phyloP scores from a whole-genome alignment of 2,797 vertebrate genomes.

The Ataeniobius toweri region DNA sequence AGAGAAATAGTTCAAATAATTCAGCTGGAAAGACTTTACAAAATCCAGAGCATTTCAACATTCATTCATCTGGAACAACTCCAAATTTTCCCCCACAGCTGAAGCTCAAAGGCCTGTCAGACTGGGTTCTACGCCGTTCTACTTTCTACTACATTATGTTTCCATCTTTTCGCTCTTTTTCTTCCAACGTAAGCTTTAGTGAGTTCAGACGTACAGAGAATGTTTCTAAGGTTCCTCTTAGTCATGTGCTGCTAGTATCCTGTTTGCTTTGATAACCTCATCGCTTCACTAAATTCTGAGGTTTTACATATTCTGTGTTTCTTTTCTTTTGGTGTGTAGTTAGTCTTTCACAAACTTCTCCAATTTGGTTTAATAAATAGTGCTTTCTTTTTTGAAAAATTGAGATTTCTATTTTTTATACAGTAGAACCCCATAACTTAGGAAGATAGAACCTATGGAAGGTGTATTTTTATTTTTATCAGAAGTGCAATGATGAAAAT shows the following conservation, averaged over 20 bases:
- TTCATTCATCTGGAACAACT: slow-evolving; percentile 59
- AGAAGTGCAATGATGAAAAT: background rate
- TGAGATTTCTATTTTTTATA: background rate
- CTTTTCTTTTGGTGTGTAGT: too few relatives aligned
- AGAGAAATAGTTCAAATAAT: slow-evolving; percentile 60
- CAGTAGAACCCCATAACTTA: background rate
- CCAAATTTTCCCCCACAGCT: slow-evolving; percentile 40
- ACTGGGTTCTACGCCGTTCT: slow-evolving; percentile 28
- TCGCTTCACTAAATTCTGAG: background rate
- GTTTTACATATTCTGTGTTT: background rate
- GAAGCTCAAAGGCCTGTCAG: slow-evolving; percentile 58
- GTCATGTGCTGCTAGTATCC: background rate
- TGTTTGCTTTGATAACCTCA: background rate
- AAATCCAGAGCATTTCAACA: slow-evolving; percentile 60
- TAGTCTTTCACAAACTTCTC: too few relatives aligned
- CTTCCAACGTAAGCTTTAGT: slow-evolving; percentile 15
- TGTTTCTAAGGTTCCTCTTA: background rate
- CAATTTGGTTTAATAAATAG: too few relatives aligned
- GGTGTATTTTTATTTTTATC: background rate
- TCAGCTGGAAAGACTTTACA: slow-evolving; percentile 45
- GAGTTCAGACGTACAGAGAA: background rate
- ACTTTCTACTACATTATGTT: slow-evolving; percentile 21
- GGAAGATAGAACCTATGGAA: background rate
- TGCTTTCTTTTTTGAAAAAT: too few relatives aligned
- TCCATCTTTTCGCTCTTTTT: slow-evolving; percentile 30